Percentiles rank a stretch among this genome's conserved stretches.
phyloP scores from a whole-genome alignment of 1,140 invertebrate genomes.

The Heliconius hewitsoni region DNA sequence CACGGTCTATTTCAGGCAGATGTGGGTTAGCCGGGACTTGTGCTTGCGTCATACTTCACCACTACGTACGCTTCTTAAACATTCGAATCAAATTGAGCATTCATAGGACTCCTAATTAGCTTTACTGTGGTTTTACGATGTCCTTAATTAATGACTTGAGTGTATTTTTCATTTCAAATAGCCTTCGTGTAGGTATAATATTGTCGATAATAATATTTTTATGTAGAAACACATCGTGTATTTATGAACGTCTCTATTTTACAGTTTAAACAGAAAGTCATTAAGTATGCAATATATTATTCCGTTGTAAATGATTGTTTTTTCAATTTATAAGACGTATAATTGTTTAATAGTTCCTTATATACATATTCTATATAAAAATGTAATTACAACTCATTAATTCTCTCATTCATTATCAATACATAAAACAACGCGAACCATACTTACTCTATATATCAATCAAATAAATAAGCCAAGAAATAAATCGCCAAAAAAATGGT shows the following conservation, averaged over 20 bases:
- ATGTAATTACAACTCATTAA: too few species aligned
- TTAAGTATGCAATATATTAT: too few species aligned
- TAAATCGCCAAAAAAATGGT: background rate
- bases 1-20: constrained; percentile 30
- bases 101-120: background rate
- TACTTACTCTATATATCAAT: too few species aligned
- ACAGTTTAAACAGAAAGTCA: too few species aligned
- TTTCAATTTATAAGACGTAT: background rate
- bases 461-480: background rate
- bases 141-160: background rate
- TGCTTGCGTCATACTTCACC: constrained; percentile 28
- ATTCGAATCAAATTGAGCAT: background rate
- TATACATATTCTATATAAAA: background rate
- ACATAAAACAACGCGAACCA: too few species aligned
- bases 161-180: too few species aligned
- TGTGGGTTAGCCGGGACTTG: constrained; percentile 31
- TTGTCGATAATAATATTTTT: too few species aligned
- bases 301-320: too few species aligned
- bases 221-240: too few species aligned
- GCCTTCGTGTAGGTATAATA: too few species aligned
- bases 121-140: background rate
- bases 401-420: too few species aligned
- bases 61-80: background rate
- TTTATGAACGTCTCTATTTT: too few species aligned
- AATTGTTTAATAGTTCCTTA: background rate